phyloP scores from a whole-genome alignment of 2,797 vertebrate genomes.

The Ciconia nigra region DNA sequence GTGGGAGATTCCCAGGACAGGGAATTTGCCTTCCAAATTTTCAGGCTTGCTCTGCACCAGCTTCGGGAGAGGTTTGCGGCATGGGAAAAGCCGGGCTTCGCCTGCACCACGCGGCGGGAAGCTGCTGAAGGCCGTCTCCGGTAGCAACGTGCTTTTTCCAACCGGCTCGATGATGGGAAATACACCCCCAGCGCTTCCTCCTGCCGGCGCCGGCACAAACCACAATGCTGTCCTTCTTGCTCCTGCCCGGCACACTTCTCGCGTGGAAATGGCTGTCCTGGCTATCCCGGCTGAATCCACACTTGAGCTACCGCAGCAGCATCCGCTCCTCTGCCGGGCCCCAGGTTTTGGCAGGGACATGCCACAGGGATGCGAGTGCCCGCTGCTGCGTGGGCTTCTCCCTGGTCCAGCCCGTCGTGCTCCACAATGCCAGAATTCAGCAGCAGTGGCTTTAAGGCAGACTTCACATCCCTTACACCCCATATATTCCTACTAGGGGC shows the following conservation, averaged over 20 bases:
- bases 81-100: background rate
- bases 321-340: background rate
- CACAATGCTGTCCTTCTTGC: background rate
- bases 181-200: background rate
- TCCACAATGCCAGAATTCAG: background rate
- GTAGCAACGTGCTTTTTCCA: background rate
- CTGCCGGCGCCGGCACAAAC: background rate
- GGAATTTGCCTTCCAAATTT: background rate
- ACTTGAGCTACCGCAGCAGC: background rate
- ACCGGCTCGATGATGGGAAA: fast-evolving
- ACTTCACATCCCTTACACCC: background rate
- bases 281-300: background rate
- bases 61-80: background rate
- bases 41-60: fast-evolving
- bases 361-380: background rate
- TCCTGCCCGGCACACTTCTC: background rate
- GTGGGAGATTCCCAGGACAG: background rate
- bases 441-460: background rate
- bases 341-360: background rate
- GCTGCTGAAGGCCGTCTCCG: background rate
- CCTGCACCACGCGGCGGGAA: background rate
- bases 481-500: fast-evolving
- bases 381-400: fast-evolving
- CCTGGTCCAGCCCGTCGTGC: background rate
- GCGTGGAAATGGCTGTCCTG: background rate